Evolutionary conservation across 2,797 vertebrate species (phyloP), one percentile per base, ranked within the genome.

Genomic region (Moxostoma hubbsi): DNA sequence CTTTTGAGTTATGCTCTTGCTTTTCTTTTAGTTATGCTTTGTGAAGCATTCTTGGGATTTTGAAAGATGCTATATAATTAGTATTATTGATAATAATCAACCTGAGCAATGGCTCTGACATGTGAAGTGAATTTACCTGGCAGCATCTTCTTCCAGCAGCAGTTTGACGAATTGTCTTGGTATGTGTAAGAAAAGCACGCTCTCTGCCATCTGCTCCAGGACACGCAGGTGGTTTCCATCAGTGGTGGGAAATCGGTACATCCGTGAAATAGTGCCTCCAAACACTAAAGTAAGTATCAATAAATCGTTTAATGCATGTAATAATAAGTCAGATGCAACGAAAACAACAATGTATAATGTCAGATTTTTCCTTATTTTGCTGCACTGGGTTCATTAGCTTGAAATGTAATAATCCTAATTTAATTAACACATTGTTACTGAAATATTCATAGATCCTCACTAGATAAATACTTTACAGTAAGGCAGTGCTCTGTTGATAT

Each of bases 171-270:
- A 99, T 90, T 98, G 98, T 71, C 98, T 94, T 16, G 98, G 98
- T 71, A 99, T 93, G 7, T 98, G 95, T 73, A 99, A 89, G 0
- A 97, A 99, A 2, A 99, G 95, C 36, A 93, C 76, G 0, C 97
- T 99, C 90, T 99, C 98, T 0, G 97, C 96, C 98, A 99, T 99
- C 92, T 99, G 98, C 91, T 99, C 98, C 90, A 99, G 89, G 86
- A 98, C 95, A 58, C 98, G 94, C 69, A 99, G 90, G 89, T 99
- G 98, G 92, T 98, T 98, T 51, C 98, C 98, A 0, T 99, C 98
- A 0, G 97, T 99, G 72, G 97, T 99, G 76, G 98, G 97, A 82
- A 99, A 97, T 6, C 98, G 96, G 86, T 99, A 99, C 89, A 96
- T 98, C 79, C 98, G 93, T 12, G 97, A 98, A 94, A 99, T 97